Percentiles rank a stretch among this genome's conserved stretches.
Conservation (phyloP, 2,797 vertebrate genomes). For the Acanthurus leucopareius region DNA sequence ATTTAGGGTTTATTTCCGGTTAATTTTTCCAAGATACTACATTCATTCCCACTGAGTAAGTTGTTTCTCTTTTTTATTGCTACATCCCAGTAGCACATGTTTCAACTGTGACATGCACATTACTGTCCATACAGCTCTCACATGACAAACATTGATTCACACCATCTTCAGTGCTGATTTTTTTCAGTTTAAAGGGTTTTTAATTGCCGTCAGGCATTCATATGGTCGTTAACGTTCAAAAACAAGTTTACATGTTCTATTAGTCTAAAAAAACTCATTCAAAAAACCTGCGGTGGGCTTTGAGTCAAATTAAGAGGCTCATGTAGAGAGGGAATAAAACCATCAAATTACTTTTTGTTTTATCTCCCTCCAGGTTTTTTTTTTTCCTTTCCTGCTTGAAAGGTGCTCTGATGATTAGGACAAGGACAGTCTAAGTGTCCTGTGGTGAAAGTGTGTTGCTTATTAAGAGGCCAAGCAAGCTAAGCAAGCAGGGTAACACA, state of each 20-base stretch:
- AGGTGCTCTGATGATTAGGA: constrained; percentile 78
- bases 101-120: constrained; percentile 45
- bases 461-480: constrained; percentile 72
- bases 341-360: constrained; percentile 74
- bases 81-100: constrained; percentile 14
- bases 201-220: constrained; percentile 17
- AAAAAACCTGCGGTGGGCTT: constrained; percentile 55
- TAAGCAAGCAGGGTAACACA: constrained; percentile 44
- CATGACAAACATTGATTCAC: background rate
- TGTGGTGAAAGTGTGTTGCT: constrained; percentile 77
- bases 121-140: constrained; percentile 2
- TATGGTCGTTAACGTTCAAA: constrained; percentile 52
- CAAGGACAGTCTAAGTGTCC: constrained; percentile 74
- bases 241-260: constrained; percentile 54
- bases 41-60: constrained; percentile 48
- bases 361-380: constrained; percentile 78
- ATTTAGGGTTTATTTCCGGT: constrained; percentile 79
- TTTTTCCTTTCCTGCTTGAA: constrained; percentile 50
- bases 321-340: constrained; percentile 62
- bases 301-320: constrained; percentile 72
- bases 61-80: constrained; percentile 57
- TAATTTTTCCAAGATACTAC: constrained; percentile 62
- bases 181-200: constrained; percentile 12
- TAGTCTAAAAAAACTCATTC: constrained; percentile 52
- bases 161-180: constrained; percentile 20